Percentiles rank a stretch among this genome's conserved stretches.
Evolutionary conservation across 2,888 invertebrate species (phyloP).

Genomic region (Aleiodes alternator): DNA sequence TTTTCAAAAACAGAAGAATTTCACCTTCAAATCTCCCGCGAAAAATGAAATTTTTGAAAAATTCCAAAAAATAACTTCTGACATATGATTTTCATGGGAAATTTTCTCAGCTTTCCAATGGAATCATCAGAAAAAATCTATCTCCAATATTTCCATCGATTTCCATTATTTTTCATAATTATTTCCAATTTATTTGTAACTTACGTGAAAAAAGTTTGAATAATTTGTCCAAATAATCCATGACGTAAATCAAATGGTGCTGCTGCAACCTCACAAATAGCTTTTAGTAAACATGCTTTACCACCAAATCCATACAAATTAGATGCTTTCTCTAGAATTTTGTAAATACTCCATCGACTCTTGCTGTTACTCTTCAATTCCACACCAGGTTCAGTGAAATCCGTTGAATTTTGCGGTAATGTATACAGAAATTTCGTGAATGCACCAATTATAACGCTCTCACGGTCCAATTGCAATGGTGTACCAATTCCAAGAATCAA

Average conservation of each 20-base stretch:
- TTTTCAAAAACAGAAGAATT: too few relatives aligned
- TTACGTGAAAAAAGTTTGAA: constrained; percentile 84
- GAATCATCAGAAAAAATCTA: too few relatives aligned
- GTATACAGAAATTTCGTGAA: constrained; percentile 73
- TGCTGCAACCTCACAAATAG: constrained; percentile 87
- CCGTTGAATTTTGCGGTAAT: constrained; percentile 72
- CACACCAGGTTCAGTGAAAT: constrained; percentile 70
- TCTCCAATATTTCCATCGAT: too few relatives aligned
- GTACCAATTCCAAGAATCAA: constrained; percentile 74
- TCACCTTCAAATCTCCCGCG: too few relatives aligned
- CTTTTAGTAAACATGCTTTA: constrained; percentile 83
- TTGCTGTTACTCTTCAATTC: constrained; percentile 60
- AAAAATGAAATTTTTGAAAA: too few relatives aligned
- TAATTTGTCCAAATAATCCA: constrained; percentile 85
- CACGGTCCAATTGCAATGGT: constrained; percentile 72
- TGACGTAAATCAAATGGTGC: constrained; percentile 82
- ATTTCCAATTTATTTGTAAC: constrained; percentile 37
- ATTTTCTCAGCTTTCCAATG: too few relatives aligned
- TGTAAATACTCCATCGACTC: constrained; percentile 81
- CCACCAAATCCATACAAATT: constrained; percentile 72
- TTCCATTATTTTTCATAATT: too few relatives aligned
- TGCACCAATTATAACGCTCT: constrained; percentile 73
- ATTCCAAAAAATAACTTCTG: too few relatives aligned
- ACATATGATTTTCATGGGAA: too few relatives aligned
- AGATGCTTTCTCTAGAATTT: constrained; percentile 79